Evolutionary conservation across 1,140 invertebrate genomes (phyloP).

Genomic region (Cydia splendana): DNA sequence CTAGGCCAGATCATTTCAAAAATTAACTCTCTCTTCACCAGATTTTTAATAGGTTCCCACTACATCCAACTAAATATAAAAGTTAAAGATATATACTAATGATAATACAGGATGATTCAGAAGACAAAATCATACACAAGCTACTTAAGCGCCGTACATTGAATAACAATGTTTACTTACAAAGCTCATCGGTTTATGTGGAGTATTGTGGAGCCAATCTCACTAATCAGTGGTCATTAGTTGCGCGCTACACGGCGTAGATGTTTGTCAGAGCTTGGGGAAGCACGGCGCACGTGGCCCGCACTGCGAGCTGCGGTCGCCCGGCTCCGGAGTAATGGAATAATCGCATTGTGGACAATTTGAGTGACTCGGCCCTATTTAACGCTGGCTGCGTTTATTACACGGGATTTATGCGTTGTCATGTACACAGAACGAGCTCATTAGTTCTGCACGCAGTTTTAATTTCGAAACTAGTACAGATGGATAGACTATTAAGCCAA

Average conservation of each 20-base stretch:
- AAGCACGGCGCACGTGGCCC: slow-evolving; percentile 37
- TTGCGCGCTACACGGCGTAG: neutral
- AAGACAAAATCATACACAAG: neutral
- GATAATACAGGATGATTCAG: neutral
- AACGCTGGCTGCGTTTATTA: slow-evolving; percentile 73
- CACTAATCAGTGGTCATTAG: slow-evolving; percentile 28
- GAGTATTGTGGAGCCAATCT: neutral
- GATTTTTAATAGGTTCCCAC: neutral
- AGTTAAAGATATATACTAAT: neutral
- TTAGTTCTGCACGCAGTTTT: slow-evolving; percentile 68
- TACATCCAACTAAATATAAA: neutral
- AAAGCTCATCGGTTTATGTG: slow-evolving; percentile 3
- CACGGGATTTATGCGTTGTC: slow-evolving; percentile 73
- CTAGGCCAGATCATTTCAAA: no score
- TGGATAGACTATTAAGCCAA: slow-evolving; percentile 37
- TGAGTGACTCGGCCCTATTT: slow-evolving; percentile 70
- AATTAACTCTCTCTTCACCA: neutral
- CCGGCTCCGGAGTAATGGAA: slow-evolving; percentile 64
- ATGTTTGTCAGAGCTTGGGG: slow-evolving; percentile 6
- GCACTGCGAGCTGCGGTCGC: slow-evolving; percentile 39
- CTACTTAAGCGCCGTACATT: neutral
- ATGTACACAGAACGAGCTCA: slow-evolving; percentile 66
- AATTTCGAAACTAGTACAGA: slow-evolving; percentile 57
- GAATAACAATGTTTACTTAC: neutral
- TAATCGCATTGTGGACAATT: slow-evolving; percentile 75